Percentiles rank a stretch among this genome's conserved stretches.
Conservation (phyloP, 2,888 invertebrate species). For the Nephrotoma guestfalica region DNA sequence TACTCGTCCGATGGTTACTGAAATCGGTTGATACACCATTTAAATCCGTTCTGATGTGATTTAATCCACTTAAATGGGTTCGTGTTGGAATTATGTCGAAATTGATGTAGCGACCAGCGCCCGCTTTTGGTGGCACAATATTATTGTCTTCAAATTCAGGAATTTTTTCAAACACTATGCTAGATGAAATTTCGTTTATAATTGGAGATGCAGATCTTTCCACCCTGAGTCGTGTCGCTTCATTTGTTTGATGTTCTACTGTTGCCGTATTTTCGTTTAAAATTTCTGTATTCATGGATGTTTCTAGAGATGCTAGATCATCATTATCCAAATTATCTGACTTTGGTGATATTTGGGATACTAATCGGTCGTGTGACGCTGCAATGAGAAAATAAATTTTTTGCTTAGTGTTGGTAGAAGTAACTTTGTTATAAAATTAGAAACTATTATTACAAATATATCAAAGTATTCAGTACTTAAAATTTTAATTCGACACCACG, state of each 20-base stretch:
- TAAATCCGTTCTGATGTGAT: conserved; percentile 16
- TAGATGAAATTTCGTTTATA: conserved; percentile 38
- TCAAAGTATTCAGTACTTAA: too few species aligned
- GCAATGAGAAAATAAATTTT: conserved; percentile 1
- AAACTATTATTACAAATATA: too few species aligned
- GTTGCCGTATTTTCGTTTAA: conserved; percentile 19
- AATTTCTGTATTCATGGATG: conserved; percentile 12
- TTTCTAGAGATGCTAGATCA: conserved; percentile 1
- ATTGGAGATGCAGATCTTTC: conserved; percentile 43
- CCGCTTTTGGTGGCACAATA: conserved; percentile 11
- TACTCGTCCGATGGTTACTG: conserved; percentile 20
- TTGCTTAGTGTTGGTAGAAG: too few species aligned
- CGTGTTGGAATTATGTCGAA: conserved; percentile 29
- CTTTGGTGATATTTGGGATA: conserved; percentile 57
- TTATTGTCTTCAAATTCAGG: conserved; percentile 17
- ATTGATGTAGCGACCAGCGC: conserved; percentile 26
- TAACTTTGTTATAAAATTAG: too few species aligned
- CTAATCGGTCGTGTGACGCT: conserved; percentile 22
- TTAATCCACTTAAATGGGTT: conserved; percentile 12
- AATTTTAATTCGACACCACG: too few species aligned
- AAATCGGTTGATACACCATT: background rate
- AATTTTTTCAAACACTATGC: conserved; percentile 22
- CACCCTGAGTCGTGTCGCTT: conserved; percentile 29
- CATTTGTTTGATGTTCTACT: conserved; percentile 17
- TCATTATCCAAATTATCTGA: conserved; percentile 28